Evolutionary conservation across 2,797 vertebrate species (phyloP).

Genomic region (Lepilemur ruficaudatus): DNA sequence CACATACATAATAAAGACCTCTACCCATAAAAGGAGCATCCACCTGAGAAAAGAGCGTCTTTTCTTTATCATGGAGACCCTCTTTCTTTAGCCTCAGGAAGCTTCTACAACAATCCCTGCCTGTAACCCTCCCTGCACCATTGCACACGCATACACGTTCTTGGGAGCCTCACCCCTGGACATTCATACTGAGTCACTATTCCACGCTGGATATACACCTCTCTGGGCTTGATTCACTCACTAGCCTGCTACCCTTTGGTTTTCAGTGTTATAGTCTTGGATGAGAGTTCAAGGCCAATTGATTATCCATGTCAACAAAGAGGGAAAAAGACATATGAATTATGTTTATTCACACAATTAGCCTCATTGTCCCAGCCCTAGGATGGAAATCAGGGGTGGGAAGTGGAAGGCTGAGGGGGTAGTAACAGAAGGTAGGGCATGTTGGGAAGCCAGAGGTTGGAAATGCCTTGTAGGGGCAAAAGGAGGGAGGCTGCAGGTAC

Average conservation of each 20-base stretch:
- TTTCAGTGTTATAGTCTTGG: background rate
- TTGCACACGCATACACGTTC: background rate
- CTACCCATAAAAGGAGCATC: background rate
- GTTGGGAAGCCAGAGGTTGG: background rate
- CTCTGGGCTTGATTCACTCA: background rate
- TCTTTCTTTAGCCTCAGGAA: background rate
- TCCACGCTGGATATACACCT: background rate
- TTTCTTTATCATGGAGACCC: background rate
- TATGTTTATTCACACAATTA: background rate
- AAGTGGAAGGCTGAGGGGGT: background rate
- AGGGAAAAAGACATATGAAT: background rate
- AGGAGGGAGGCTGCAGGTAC: background rate
- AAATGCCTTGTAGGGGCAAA: background rate
- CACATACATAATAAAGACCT: background rate
- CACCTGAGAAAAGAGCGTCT: background rate
- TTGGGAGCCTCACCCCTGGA: background rate
- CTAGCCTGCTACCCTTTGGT: background rate
- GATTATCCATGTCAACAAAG: background rate
- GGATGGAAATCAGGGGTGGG: background rate
- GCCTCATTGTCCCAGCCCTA: background rate
- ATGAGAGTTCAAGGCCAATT: background rate
- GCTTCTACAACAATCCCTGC: background rate
- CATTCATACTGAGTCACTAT: background rate
- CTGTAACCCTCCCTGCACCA: background rate
- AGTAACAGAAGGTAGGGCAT: background rate